These are phyloP conservation scores for Periparus ater DNA, from an alignment of 2,797 vertebrate genomes.

Conservation along the genomic window DNA sequence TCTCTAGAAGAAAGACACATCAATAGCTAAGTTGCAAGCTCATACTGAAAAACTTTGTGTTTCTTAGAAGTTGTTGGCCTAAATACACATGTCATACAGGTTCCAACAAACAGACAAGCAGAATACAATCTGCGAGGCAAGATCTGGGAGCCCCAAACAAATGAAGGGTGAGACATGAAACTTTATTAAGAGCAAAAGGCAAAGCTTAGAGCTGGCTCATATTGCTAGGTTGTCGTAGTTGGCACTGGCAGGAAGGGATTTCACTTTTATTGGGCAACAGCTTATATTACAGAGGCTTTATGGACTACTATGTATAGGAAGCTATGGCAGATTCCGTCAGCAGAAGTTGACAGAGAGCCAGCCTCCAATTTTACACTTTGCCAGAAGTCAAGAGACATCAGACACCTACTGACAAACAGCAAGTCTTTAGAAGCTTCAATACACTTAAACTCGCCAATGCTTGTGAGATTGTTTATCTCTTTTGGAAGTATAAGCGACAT, in stretches of 20 bases:
- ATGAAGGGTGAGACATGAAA: not conserved
- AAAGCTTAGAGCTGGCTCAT: not conserved
- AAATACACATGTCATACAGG: not conserved
- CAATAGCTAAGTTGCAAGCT: not conserved
- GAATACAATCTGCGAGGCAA: not conserved
- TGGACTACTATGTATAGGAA: constrained; percentile 31
- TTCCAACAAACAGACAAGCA: not conserved
- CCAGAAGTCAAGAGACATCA: not conserved
- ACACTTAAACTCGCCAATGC: not conserved
- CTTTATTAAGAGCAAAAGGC: not conserved
- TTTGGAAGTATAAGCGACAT: constrained; percentile 25
- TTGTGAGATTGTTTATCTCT: not conserved
- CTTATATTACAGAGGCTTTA: constrained; percentile 36
- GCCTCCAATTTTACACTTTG: not conserved
- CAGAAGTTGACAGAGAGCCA: not conserved
- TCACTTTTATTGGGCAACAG: not conserved
- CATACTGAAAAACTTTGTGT: not conserved
- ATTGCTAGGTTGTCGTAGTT: not conserved
- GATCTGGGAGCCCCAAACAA: not conserved
- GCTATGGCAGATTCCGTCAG: constrained; percentile 10
- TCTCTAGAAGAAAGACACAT: not conserved
- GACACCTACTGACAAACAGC: not conserved
- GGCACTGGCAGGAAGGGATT: not conserved
- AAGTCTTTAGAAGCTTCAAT: not conserved
- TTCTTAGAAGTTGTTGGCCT: not conserved